Percentiles rank a stretch among this genome's conserved stretches.
phyloP scores from a whole-genome alignment of 2,113 vertebrate species.

The Physeter macrocephalus region DNA sequence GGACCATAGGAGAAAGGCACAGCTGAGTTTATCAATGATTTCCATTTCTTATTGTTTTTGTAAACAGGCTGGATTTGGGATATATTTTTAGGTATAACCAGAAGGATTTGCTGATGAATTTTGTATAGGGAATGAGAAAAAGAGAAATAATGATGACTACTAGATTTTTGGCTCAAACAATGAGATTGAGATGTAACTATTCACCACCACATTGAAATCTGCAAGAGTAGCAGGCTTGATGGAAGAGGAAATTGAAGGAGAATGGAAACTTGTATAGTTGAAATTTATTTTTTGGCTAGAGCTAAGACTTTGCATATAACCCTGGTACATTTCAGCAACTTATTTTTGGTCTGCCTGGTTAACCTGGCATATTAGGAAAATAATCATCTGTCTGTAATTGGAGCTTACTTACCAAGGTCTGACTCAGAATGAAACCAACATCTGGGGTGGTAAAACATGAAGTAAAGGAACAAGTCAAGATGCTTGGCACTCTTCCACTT shows the following conservation, averaged over 20 bases:
- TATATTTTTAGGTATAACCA: not conserved
- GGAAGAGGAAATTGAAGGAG: not conserved
- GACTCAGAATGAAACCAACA: not conserved
- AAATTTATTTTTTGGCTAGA: not conserved
- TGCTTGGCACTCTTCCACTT: not conserved
- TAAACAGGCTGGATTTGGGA: not conserved
- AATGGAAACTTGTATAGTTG: not conserved
- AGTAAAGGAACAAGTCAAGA: not conserved
- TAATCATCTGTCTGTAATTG: not conserved
- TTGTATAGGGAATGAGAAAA: not conserved
- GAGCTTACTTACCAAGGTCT: not conserved
- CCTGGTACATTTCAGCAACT: not conserved
- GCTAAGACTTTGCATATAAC: not conserved
- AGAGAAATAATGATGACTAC: not conserved
- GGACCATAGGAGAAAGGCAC: not conserved
- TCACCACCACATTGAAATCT: not conserved
- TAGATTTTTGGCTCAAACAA: not conserved
- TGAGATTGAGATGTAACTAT: not conserved
- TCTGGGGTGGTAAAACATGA: not conserved
- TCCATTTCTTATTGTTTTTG: not conserved
- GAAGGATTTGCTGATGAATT: not conserved
- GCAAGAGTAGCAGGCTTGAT: not conserved
- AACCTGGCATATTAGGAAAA: not conserved
- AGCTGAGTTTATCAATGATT: not conserved
- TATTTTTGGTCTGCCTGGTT: not conserved